phyloP scores from a whole-genome alignment of 2,888 invertebrate species.

The Drosophila monieri region DNA sequence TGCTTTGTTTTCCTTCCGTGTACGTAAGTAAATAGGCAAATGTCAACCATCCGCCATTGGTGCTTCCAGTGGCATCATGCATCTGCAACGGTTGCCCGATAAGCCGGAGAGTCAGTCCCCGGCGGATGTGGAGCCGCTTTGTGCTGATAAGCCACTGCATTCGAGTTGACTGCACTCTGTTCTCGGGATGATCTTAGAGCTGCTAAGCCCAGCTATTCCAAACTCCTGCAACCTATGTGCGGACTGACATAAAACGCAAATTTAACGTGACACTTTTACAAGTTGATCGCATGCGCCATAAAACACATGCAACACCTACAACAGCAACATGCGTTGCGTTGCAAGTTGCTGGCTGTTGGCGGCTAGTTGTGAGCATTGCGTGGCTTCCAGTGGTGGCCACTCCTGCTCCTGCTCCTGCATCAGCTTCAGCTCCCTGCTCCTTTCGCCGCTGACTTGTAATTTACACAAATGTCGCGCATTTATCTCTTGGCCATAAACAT shows the following conservation, averaged over 20 bases:
- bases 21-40: constrained; percentile 61
- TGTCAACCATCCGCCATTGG: constrained; percentile 36
- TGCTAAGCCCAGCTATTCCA: constrained; percentile 25
- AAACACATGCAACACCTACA: constrained; percentile 80
- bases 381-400: constrained; percentile 63
- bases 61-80: constrained; percentile 25
- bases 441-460: constrained; percentile 72
- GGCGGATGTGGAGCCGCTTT: constrained; percentile 57
- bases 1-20: constrained; percentile 18
- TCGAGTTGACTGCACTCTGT: constrained; percentile 71
- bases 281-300: constrained; percentile 78
- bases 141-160: constrained; percentile 60
- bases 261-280: constrained; percentile 78
- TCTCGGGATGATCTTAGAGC: constrained; percentile 57
- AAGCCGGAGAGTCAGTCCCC: constrained; percentile 40
- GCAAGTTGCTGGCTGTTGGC: constrained; percentile 15
- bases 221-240: constrained; percentile 29
- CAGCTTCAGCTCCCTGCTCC: constrained; percentile 32
- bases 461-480: constrained; percentile 79
- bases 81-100: constrained; percentile 35
- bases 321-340: constrained; percentile 40
- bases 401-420: constrained; percentile 26
- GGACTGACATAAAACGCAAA: constrained; percentile 74
- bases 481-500: constrained; percentile 78
- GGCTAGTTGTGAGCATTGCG: constrained; percentile 67